Conservation (phyloP, 2,797 vertebrate species). For the Lithobates sylvaticus region DNA sequence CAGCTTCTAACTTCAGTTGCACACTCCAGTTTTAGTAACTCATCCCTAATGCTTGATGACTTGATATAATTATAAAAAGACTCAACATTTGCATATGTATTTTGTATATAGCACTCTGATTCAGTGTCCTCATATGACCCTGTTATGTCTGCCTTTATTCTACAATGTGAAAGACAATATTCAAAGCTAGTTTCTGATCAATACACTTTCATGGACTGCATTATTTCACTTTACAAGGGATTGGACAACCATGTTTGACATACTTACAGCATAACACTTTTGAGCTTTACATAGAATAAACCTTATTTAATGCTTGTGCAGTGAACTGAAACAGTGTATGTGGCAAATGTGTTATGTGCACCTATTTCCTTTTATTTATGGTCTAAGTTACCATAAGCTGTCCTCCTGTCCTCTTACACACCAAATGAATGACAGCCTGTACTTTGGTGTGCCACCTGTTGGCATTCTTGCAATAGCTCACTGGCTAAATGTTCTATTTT, state of each 20-base stretch:
- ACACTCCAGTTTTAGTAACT: no score
- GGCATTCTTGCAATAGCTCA: constrained; percentile 48
- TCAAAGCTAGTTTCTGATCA: neutral
- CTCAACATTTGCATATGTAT: neutral
- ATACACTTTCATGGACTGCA: neutral
- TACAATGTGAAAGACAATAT: neutral
- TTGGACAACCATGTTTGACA: neutral
- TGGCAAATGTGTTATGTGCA: neutral
- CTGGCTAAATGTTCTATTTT: constrained; percentile 5
- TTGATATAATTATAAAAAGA: neutral
- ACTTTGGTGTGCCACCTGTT: constrained; percentile 49
- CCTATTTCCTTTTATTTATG: constrained; percentile 15
- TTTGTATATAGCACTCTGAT: neutral
- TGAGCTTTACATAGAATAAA: neutral
- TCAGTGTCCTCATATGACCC: neutral
- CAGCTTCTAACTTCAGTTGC: no score
- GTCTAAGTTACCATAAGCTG: constrained; percentile 4
- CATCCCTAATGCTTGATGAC: no score
- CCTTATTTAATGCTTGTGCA: neutral
- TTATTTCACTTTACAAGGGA: neutral
- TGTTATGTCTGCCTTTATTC: neutral
- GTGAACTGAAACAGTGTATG: neutral
- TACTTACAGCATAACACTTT: neutral
- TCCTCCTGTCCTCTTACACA: constrained; percentile 11
- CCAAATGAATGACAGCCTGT: constrained; percentile 50